A percentile compares a stretch with the other conserved stretches of the same genome.
These are phyloP conservation scores for Macrotis lagotis DNA, from an alignment of 2,113 vertebrate genomes.

Conservation along the genomic window DNA sequence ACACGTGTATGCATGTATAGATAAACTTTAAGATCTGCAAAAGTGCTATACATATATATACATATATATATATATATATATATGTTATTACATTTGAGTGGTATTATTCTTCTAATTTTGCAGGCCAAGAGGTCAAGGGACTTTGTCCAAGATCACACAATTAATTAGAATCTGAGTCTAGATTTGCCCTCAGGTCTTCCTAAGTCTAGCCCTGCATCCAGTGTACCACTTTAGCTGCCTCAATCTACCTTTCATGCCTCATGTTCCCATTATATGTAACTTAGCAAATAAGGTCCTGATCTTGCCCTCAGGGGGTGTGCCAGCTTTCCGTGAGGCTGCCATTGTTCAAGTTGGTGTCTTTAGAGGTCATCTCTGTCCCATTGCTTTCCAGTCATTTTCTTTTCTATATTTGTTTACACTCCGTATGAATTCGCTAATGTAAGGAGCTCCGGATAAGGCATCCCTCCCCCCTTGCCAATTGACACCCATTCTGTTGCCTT, in stretches of 20 bases:
- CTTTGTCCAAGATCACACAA: not conserved
- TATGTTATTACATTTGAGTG: not conserved
- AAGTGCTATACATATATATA: not conserved
- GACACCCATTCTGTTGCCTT: not conserved
- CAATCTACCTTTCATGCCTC: too few species aligned
- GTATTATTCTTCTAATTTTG: not conserved
- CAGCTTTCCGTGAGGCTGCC: not conserved
- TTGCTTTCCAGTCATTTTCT: not conserved
- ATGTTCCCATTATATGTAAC: too few species aligned
- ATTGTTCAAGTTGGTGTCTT: not conserved
- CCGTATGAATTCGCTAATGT: not conserved
- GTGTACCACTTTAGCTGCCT: too few species aligned
- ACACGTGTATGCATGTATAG: too few species aligned
- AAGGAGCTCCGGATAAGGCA: not conserved
- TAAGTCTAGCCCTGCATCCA: too few species aligned
- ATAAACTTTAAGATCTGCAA: not conserved
- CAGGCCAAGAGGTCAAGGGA: not conserved
- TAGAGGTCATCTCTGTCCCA: not conserved
- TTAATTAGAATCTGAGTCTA: not conserved
- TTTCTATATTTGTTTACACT: not conserved
- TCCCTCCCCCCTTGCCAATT: not conserved
- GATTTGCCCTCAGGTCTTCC: too few species aligned
- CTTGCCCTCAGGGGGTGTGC: too few species aligned
- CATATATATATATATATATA: too few species aligned
- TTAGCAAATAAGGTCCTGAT: too few species aligned